phyloP scores from a whole-genome alignment of 1,140 invertebrate genomes.

The Lasioglossum albipes region DNA sequence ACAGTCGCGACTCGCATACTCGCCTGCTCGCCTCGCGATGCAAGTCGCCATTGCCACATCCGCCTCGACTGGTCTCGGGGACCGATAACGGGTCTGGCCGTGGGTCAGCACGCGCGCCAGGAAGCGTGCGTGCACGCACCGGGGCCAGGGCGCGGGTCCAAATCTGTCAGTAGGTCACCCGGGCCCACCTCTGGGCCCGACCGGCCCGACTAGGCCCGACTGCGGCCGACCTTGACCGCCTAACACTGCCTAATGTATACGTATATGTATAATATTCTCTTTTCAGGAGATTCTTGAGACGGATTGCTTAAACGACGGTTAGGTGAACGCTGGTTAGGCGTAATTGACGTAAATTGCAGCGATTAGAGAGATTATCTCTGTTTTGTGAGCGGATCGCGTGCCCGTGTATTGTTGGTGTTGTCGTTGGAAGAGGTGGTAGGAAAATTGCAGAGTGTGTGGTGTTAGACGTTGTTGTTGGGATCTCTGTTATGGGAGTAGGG shows the following conservation, averaged over 20 bases:
- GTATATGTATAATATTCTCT: no score
- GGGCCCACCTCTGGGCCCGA: conserved; percentile 43
- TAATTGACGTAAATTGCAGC: background rate
- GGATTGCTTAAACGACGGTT: no score
- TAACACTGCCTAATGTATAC: background rate
- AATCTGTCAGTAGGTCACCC: conserved; percentile 77
- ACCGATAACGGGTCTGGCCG: conserved; percentile 61
- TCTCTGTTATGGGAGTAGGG: no score
- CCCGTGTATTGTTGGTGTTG: no score
- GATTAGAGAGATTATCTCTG: background rate
- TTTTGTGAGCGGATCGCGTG: no score
- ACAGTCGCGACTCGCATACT: background rate
- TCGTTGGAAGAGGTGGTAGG: no score
- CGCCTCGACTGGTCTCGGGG: conserved; percentile 15
- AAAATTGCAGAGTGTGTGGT: no score
- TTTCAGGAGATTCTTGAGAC: no score
- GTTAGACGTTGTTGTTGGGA: no score
- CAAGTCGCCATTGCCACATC: background rate
- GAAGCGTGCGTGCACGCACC: conserved; percentile 9
- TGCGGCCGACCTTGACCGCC: conserved; percentile 66
- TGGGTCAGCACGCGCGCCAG: conserved; percentile 5
- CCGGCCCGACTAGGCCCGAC: no score
- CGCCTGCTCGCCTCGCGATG: no score
- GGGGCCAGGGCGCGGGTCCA: conserved; percentile 58
- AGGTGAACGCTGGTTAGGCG: background rate